phyloP scores from a whole-genome alignment of 1,140 invertebrate species.

The Probaryconus sp. region DNA sequence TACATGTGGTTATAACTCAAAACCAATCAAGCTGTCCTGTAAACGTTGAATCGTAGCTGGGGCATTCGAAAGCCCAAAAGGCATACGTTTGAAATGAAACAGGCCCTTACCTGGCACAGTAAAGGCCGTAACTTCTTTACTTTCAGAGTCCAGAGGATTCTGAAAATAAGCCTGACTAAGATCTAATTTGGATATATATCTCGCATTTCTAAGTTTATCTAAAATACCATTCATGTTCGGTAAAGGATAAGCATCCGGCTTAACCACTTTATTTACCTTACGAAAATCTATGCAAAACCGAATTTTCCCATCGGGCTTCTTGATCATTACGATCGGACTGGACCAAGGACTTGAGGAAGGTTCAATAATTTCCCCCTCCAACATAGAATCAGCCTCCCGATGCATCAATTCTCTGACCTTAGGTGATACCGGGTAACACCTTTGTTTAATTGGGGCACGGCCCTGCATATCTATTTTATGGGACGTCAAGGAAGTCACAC shows the following conservation, averaged over 20 bases:
- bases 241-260: constrained; percentile 49
- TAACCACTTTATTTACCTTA: no score
- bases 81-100: constrained; percentile 72
- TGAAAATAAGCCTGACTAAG: no score
- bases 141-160: constrained; percentile 53
- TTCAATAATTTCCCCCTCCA: no score
- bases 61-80: constrained; percentile 73
- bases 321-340: constrained; percentile 71
- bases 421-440: constrained; percentile 60
- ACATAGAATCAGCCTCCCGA: constrained; percentile 37
- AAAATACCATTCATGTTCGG: constrained; percentile 63
- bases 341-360: no score
- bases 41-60: constrained; percentile 70
- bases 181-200: no score
- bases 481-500: no score
- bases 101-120: no score
- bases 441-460: constrained; percentile 66
- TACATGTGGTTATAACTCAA: constrained; percentile 57
- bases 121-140: constrained; percentile 73
- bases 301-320: no score
- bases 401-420: neutral
- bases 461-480: no score
- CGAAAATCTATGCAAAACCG: no score
- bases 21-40: constrained; percentile 66
- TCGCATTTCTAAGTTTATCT: no score